These are phyloP conservation scores for Phengaris alcon DNA, from an alignment of 2,888 invertebrate species.

Conservation along the genomic window DNA sequence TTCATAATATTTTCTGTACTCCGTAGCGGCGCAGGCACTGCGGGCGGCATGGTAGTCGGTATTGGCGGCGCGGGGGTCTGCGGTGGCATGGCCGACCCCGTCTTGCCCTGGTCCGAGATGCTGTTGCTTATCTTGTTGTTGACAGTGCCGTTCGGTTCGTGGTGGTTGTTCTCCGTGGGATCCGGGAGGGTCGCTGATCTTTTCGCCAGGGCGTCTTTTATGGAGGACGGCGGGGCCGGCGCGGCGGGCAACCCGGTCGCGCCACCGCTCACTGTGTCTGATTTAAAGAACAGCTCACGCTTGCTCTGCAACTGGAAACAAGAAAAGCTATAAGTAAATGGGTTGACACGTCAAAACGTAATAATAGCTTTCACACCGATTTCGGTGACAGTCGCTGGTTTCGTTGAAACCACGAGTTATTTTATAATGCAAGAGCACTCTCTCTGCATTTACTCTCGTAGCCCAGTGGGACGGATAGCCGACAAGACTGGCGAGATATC, in stretches of 20 bases:
- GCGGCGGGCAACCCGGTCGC: slow-evolving; percentile 65
- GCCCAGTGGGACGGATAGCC: too few relatives aligned
- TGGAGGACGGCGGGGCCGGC: slow-evolving; percentile 72
- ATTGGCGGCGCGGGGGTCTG: slow-evolving; percentile 72
- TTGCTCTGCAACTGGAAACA: slow-evolving; percentile 87
- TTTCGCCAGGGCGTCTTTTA: slow-evolving; percentile 74
- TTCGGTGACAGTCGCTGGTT: too few relatives aligned
- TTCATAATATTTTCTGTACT: slow-evolving; percentile 74
- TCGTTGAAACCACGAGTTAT: too few relatives aligned
- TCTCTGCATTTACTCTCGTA: too few relatives aligned
- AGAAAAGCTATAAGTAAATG: slow-evolving; percentile 35
- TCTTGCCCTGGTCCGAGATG: slow-evolving; percentile 64
- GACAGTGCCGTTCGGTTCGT: slow-evolving; percentile 70
- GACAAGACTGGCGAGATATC: too few relatives aligned
- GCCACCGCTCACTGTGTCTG: slow-evolving; percentile 78
- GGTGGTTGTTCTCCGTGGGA: slow-evolving; percentile 69
- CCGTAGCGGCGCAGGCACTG: slow-evolving; percentile 57
- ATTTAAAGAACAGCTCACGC: slow-evolving; percentile 92
- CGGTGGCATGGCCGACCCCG: slow-evolving; percentile 62
- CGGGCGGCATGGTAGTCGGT: slow-evolving; percentile 58
- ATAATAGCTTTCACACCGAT: too few relatives aligned
- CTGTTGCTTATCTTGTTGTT: slow-evolving; percentile 66
- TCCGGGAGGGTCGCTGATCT: slow-evolving; percentile 70
- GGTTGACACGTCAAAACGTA: neutral
- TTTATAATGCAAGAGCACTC: too few relatives aligned